phyloP scores from a whole-genome alignment of 2,888 invertebrate species.

The Trissolcus brochymenae region DNA sequence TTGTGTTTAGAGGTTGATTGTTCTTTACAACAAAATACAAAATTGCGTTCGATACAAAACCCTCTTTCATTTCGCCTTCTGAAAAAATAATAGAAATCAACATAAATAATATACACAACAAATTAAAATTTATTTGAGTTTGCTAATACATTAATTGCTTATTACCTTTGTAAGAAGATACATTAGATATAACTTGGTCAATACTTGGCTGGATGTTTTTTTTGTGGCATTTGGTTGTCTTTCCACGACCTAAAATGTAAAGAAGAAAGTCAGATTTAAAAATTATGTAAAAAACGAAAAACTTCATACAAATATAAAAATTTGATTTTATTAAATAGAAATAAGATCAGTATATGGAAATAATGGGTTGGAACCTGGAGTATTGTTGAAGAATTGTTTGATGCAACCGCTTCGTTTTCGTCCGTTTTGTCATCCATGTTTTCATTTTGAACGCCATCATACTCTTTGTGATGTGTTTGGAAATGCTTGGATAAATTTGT shows the following conservation, averaged over 20 bases:
- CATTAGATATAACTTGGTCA: no score
- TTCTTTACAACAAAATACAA: slow-evolving; percentile 9
- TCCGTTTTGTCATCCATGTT: background rate
- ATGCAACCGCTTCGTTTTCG: slow-evolving; percentile 7
- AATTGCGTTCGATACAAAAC: background rate
- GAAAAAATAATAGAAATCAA: background rate
- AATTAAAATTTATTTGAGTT: no score
- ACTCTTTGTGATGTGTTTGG: background rate
- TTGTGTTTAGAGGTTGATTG: slow-evolving; percentile 2
- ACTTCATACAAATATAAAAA: no score
- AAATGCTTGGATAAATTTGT: background rate
- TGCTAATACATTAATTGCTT: no score
- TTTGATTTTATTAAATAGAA: no score
- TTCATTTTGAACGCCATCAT: background rate
- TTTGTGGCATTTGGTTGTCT: no score
- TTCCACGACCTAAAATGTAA: no score
- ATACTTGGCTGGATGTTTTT: no score
- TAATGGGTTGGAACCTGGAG: background rate
- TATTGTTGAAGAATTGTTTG: background rate
- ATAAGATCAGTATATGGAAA: no score
- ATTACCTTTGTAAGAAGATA: no score
- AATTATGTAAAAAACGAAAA: no score
- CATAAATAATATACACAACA: background rate
- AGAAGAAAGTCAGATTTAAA: no score
- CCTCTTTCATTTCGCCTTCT: background rate